phyloP scores from a whole-genome alignment of 2,797 vertebrate species.

The Muraenolepis orangiensis region DNA sequence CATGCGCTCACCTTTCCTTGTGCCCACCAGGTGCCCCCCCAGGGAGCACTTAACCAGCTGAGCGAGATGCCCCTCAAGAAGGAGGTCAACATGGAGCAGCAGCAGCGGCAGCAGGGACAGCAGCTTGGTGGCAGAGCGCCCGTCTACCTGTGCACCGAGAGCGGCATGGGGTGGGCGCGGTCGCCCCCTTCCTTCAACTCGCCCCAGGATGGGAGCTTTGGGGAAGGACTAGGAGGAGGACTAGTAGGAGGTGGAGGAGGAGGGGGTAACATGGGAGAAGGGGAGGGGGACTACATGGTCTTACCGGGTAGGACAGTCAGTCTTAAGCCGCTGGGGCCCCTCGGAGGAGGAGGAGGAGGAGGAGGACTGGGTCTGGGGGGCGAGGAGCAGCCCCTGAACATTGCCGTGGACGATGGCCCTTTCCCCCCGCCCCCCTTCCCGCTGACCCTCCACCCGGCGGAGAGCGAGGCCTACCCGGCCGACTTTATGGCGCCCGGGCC shows the following conservation, averaged over 20 bases:
- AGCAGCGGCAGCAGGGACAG: slow-evolving; percentile 71
- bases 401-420: slow-evolving; percentile 80
- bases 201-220: slow-evolving; percentile 65
- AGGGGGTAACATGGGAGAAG: too few relatives aligned
- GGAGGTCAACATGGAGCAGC: slow-evolving; percentile 82
- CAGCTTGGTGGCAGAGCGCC: slow-evolving; percentile 74
- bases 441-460: slow-evolving; percentile 77
- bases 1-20: background rate
- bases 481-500: slow-evolving; percentile 81
- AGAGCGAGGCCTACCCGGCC: slow-evolving; percentile 83
- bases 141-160: slow-evolving; percentile 93
- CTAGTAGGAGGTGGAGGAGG: slow-evolving; percentile 44
- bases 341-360: slow-evolving; percentile 62
- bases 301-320: slow-evolving; percentile 90
- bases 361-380: slow-evolving; percentile 72
- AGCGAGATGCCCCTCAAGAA: slow-evolving; percentile 82
- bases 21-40: slow-evolving; percentile 75
- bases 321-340: slow-evolving; percentile 81
- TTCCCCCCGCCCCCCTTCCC: slow-evolving; percentile 77
- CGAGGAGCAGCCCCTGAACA: slow-evolving; percentile 79
- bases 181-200: slow-evolving; percentile 74
- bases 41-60: slow-evolving; percentile 83
- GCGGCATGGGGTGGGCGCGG: slow-evolving; percentile 86
- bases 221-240: slow-evolving; percentile 52
- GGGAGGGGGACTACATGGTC: slow-evolving; percentile 98